Evolutionary conservation across 2,113 vertebrate genomes (phyloP).

Genomic region (Thermophis baileyi): DNA sequence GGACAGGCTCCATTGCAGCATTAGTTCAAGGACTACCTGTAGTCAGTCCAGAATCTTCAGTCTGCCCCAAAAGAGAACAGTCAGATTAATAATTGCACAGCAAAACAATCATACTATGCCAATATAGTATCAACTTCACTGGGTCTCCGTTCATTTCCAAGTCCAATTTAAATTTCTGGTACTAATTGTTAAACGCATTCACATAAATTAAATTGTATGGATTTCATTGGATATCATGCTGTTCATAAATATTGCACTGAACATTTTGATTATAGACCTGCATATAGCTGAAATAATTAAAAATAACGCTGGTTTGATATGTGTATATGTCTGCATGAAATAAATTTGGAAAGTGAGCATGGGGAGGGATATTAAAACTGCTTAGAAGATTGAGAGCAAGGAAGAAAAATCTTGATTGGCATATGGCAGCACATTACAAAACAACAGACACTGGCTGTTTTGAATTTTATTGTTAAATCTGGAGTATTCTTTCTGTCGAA

Average conservation of each 20-base stretch:
- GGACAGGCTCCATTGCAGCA: not conserved
- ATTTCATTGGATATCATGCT: not conserved
- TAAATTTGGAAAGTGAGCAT: not conserved
- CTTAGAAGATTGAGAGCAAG: not conserved
- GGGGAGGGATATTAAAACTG: not conserved
- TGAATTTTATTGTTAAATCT: not conserved
- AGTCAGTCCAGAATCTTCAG: not conserved
- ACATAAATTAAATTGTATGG: not conserved
- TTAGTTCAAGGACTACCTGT: not conserved
- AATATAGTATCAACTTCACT: not conserved
- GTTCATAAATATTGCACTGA: not conserved
- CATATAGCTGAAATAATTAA: not conserved
- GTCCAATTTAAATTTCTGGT: not conserved
- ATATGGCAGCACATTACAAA: not conserved
- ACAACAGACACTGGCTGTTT: not conserved
- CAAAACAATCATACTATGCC: not conserved
- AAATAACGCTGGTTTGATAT: not conserved
- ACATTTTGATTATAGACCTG: not conserved
- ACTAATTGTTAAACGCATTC: not conserved
- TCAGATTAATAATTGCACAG: not conserved
- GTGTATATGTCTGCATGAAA: not conserved
- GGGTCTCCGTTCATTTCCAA: not conserved
- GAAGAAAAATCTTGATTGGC: not conserved
- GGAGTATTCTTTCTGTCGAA: not conserved
- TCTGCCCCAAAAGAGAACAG: not conserved